Evolutionary conservation across 1,140 invertebrate genomes (phyloP).

Genomic region (Pseudomyrmex cubaensis): DNA sequence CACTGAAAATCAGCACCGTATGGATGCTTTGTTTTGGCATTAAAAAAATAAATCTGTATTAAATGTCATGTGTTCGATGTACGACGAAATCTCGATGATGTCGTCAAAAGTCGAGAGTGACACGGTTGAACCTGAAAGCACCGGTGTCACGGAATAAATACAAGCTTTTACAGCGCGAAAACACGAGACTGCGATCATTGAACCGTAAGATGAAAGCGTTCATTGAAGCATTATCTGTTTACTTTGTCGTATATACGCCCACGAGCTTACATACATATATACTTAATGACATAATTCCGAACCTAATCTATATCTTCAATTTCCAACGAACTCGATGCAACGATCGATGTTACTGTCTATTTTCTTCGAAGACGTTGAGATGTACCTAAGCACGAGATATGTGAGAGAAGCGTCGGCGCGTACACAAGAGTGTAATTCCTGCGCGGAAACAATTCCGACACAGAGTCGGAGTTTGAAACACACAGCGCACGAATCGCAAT

Average conservation of each 20-base stretch:
- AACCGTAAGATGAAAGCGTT: slow-evolving; percentile 48
- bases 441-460: slow-evolving; percentile 12
- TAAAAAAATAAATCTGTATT: too few relatives aligned
- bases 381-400: too few relatives aligned
- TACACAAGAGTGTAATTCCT: neutral
- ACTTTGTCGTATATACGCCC: neutral
- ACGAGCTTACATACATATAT: neutral
- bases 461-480: neutral
- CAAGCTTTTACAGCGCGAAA: slow-evolving; percentile 4
- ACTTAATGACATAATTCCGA: slow-evolving; percentile 13
- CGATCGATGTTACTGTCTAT: neutral
- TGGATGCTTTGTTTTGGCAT: too few relatives aligned
- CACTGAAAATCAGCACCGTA: too few relatives aligned
- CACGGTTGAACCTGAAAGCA: neutral
- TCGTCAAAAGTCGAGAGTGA: slow-evolving; percentile 29
- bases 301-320: neutral
- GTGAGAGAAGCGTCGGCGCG: neutral
- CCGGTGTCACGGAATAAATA: slow-evolving; percentile 30
- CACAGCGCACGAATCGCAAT: slow-evolving; percentile 22
- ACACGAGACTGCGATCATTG: slow-evolving; percentile 11
- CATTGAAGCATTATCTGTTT: slow-evolving; percentile 15
- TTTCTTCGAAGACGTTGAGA: slow-evolving; percentile 20
- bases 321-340: neutral
- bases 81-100: neutral
- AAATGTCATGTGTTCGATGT: too few relatives aligned